Conservation (phyloP, 2,888 invertebrate species). For the Hedychridium roseum region DNA sequence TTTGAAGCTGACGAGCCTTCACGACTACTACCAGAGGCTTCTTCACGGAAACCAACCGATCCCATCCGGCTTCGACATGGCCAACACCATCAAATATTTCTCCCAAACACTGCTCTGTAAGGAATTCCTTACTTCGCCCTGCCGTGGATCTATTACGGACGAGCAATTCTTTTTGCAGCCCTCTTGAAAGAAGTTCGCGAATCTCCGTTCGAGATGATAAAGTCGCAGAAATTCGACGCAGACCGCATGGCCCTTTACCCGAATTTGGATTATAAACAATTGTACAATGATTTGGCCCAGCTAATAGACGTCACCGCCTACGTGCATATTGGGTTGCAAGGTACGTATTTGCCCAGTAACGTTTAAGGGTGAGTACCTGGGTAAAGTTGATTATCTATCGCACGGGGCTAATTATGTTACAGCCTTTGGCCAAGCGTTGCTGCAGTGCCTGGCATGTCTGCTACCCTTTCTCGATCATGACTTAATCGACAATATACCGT, state of each 20-base stretch:
- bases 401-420: constrained; percentile 50
- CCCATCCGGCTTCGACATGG: constrained; percentile 95
- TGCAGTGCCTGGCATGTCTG: constrained; percentile 93
- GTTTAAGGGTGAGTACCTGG: background rate
- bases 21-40: constrained; percentile 94
- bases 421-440: constrained; percentile 93
- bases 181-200: constrained; percentile 96
- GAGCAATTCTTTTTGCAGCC: constrained; percentile 68
- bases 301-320: constrained; percentile 93
- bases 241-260: constrained; percentile 92
- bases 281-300: constrained; percentile 89
- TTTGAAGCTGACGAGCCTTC: constrained; percentile 95
- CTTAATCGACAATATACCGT: constrained; percentile 93
- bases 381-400: too few species aligned
- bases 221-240: constrained; percentile 84
- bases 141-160: background rate
- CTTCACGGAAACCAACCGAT: constrained; percentile 90
- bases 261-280: constrained; percentile 94
- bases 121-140: constrained; percentile 52
- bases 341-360: constrained; percentile 62
- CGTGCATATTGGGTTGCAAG: constrained; percentile 86
- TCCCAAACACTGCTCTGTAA: constrained; percentile 95
- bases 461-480: constrained; percentile 97
- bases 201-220: constrained; percentile 90
- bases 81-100: constrained; percentile 97